Conservation (phyloP, 2,888 invertebrate genomes). For the Dioctria rufipes region DNA sequence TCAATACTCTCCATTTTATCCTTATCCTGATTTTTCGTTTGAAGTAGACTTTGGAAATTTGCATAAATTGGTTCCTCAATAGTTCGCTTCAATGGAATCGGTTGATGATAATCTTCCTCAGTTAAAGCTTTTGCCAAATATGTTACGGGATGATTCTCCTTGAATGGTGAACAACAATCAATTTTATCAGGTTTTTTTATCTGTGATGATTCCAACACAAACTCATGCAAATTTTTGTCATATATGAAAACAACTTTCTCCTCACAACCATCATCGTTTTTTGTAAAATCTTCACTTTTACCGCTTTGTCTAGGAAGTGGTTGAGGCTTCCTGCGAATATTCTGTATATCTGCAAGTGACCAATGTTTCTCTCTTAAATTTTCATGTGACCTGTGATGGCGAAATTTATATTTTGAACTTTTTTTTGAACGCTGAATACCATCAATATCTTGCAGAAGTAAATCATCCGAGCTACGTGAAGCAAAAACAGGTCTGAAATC, state of each 20-base stretch:
- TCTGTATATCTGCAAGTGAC: not conserved
- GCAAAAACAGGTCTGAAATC: slow-evolving; percentile 56
- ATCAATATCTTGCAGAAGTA: slow-evolving; percentile 61
- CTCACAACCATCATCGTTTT: not conserved
- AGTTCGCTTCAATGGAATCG: slow-evolving; percentile 24
- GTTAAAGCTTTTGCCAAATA: too few species aligned
- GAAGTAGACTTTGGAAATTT: not conserved
- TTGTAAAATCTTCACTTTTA: not conserved
- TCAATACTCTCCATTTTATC: not conserved
- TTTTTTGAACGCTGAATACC: slow-evolving; percentile 58
- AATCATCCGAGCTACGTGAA: slow-evolving; percentile 63
- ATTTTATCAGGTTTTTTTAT: not conserved
- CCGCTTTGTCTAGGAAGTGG: slow-evolving; percentile 64
- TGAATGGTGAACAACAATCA: not conserved
- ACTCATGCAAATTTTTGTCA: slow-evolving; percentile 59
- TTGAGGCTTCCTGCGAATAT: slow-evolving; percentile 61
- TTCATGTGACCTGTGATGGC: slow-evolving; percentile 56
- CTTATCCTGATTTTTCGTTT: not conserved
- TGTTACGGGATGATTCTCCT: too few species aligned
- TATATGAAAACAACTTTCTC: slow-evolving; percentile 59
- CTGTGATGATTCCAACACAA: slow-evolving; percentile 56
- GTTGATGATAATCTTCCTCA: not conserved
- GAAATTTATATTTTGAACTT: slow-evolving; percentile 60
- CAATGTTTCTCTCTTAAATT: slow-evolving; percentile 57
- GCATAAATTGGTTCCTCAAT: slow-evolving; percentile 32